Evolutionary conservation across 2,888 invertebrate species (phyloP), one percentile per base, ranked within the genome.

Genomic region (Rosalia funebris): DNA sequence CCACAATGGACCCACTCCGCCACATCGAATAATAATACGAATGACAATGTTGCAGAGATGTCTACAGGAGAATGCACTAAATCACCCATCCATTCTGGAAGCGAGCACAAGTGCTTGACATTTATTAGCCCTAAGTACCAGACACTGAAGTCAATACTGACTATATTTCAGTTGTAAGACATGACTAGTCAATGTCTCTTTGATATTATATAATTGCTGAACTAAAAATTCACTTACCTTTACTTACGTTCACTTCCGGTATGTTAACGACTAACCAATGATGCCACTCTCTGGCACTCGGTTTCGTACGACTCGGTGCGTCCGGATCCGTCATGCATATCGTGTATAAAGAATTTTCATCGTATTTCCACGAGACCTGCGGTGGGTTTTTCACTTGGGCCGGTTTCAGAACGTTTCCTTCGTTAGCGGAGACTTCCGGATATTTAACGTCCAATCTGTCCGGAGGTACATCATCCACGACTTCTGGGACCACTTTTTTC

Each of bases 201-300:
- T n/a, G n/a, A n/a, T n/a, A n/a, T n/a, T n/a, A n/a, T n/a, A n/a
- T n/a, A n/a, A n/a, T n/a, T n/a, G n/a, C n/a, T n/a, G n/a, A n/a
- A n/a, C n/a, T n/a, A n/a, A n/a, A n/a, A n/a, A n/a, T n/a, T n/a
- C n/a, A n/a, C n/a, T n/a, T n/a, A 46, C 58, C 90, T 70, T 85
- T 84, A 7, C 75, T 75, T 3, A 78, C 71, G 63, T 89, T 84
- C 62, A 81, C 82, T n/a, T 88, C 90, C 3, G 87, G 87, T 71
- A 92, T 89, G 74, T 92, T 92, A 15, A 86, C 90, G 9, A 92
- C 86, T 1, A 91, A 80, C 91, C 92, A 92, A 76, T 92, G 92
- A 71, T 89, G 88, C 88, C 89, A 91, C 80, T 92, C 91, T n/a
- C 91, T 83, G 69, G 86, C 87, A 70, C 85, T 89, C 0, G 91